Conservation (phyloP, 2,797 vertebrate genomes). For the Chelon auratus region DNA sequence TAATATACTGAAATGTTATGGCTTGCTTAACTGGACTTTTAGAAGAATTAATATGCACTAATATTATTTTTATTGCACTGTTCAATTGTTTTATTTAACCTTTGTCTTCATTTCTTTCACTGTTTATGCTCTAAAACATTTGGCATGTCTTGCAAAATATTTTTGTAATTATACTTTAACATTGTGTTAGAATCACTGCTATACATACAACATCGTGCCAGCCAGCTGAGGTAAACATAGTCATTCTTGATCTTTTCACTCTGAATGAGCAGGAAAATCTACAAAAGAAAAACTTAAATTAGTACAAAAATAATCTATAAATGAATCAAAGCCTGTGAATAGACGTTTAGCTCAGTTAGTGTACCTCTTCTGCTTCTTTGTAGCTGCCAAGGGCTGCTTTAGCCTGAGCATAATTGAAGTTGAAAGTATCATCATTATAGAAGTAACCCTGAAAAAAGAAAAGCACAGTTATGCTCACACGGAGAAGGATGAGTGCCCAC, state of each 20-base stretch:
- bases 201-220: slow-evolving; percentile 96
- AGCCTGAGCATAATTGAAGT: slow-evolving; percentile 98
- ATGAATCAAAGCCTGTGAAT: slow-evolving; percentile 1
- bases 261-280: slow-evolving; percentile 96
- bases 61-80: neutral
- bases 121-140: neutral
- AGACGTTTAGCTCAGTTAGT: neutral
- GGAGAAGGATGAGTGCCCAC: slow-evolving; percentile 9
- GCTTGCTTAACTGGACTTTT: neutral
- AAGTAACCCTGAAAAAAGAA: slow-evolving; percentile 91
- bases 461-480: slow-evolving; percentile 20
- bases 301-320: neutral
- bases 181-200: neutral
- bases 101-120: neutral
- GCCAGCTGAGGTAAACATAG: slow-evolving; percentile 96
- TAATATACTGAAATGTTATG: neutral
- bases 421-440: slow-evolving; percentile 96
- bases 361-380: slow-evolving; percentile 95
- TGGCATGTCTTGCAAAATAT: neutral
- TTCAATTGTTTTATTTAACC: neutral
- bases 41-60: neutral
- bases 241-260: slow-evolving; percentile 97
- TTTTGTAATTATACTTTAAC: neutral
- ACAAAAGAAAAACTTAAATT: slow-evolving; percentile 29
- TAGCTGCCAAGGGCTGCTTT: slow-evolving; percentile 94